Evolutionary conservation across 2,797 vertebrate genomes (phyloP).

Genomic region (Schizothorax lantsangensis): DNA sequence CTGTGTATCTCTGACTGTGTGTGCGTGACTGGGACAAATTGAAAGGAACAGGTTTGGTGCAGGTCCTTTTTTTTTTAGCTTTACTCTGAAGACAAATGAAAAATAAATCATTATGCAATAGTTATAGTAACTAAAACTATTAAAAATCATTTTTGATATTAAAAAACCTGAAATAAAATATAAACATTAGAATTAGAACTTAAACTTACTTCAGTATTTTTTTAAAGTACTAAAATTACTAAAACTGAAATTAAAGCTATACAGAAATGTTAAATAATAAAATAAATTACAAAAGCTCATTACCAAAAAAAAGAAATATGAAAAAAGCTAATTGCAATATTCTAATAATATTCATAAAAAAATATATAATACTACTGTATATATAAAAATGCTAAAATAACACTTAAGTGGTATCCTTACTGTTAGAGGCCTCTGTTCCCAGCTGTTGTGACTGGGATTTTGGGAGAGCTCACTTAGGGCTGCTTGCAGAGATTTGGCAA

Average conservation of each 20-base stretch:
- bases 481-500: constrained; percentile 71
- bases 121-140: too few relatives aligned
- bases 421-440: constrained; percentile 76
- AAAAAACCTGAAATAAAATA: not conserved
- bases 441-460: constrained; percentile 63
- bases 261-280: not conserved
- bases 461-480: constrained; percentile 62
- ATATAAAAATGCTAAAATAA: not conserved
- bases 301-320: not conserved
- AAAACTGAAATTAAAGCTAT: not conserved
- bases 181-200: not conserved
- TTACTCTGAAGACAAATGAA: constrained; percentile 70
- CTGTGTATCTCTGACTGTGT: constrained; percentile 43
- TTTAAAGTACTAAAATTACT: not conserved
- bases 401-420: constrained; percentile 63
- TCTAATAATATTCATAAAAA: not conserved
- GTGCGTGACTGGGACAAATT: constrained; percentile 68
- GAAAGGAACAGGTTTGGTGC: constrained; percentile 78
- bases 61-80: constrained; percentile 73
- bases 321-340: not conserved
- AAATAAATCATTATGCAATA: not conserved
- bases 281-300: not conserved
- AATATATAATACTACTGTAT: too few relatives aligned
- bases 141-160: not conserved
- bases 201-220: too few relatives aligned